A percentile compares a stretch with the other conserved stretches of the same genome.
Evolutionary conservation across 2,797 vertebrate species (phyloP).

Genomic region (Pseudochirops corinnae): DNA sequence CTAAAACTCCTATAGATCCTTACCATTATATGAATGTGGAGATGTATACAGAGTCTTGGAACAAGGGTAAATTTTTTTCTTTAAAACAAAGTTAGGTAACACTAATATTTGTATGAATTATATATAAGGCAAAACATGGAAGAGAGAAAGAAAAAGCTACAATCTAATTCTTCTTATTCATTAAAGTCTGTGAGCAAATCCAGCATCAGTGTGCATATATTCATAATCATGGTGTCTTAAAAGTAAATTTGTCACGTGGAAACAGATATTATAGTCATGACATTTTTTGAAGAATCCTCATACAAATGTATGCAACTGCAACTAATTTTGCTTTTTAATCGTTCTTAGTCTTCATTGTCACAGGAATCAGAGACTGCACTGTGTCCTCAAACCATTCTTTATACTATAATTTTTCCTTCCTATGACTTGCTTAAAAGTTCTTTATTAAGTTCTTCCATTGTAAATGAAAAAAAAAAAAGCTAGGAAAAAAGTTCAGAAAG

Average conservation of each 20-base stretch:
- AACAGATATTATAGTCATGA: not conserved
- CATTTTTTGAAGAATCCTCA: not conserved
- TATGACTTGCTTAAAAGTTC: not conserved
- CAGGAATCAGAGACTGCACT: not conserved
- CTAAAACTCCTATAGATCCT: not conserved
- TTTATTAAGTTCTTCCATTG: conserved; percentile 22
- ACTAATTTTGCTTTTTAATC: not conserved
- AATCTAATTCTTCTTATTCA: not conserved
- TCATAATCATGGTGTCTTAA: not conserved
- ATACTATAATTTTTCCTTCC: conserved; percentile 4
- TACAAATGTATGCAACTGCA: not conserved
- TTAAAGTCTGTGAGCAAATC: not conserved
- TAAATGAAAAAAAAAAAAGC: not conserved
- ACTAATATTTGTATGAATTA: not conserved
- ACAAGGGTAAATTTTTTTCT: not conserved
- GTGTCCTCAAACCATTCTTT: not conserved
- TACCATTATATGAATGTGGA: not conserved
- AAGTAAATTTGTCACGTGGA: not conserved
- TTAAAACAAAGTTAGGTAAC: not conserved
- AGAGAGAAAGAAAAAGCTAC: not conserved
- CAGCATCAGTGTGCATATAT: not conserved
- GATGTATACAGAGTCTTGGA: not conserved
- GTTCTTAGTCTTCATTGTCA: not conserved
- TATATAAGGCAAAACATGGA: not conserved
- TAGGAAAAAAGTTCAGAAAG: not conserved